Percentiles rank a stretch among this genome's conserved stretches.
phyloP scores from a whole-genome alignment of 2,888 invertebrate genomes.

The Aplocera efformata region DNA sequence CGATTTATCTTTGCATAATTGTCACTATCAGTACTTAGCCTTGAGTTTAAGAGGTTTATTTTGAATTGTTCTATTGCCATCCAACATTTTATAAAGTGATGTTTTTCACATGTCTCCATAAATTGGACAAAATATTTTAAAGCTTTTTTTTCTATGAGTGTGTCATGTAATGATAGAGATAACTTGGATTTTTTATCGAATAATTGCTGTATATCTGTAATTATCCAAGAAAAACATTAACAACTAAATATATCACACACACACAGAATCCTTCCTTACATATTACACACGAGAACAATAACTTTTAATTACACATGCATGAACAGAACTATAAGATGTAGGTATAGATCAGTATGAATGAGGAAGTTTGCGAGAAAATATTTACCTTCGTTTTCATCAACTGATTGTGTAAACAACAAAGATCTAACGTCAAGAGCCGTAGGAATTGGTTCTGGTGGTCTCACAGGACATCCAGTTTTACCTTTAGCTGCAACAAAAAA shows the following conservation, averaged over 20 bases:
- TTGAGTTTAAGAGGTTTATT: conserved; percentile 35
- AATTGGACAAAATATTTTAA: conserved; percentile 92
- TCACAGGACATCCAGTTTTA: conserved; percentile 72
- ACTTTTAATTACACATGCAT: too few relatives aligned
- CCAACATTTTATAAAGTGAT: conserved; percentile 86
- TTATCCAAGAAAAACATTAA: conserved; percentile 6
- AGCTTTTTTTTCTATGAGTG: conserved; percentile 88
- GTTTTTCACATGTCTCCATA: conserved; percentile 87
- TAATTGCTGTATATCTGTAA: conserved; percentile 60
- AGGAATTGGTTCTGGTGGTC: conserved; percentile 62
- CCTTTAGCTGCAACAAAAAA: conserved; percentile 65
- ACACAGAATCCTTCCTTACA: too few relatives aligned
- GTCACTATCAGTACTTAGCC: conserved; percentile 34
- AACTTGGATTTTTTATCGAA: conserved; percentile 82
- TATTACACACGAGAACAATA: too few relatives aligned
- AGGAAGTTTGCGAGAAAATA: conserved; percentile 18
- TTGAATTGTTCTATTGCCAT: conserved; percentile 87
- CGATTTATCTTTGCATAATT: conserved; percentile 49
- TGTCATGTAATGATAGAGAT: conserved; percentile 87
- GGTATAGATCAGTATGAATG: not conserved
- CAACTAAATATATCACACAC: too few relatives aligned
- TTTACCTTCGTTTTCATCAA: conserved; percentile 59
- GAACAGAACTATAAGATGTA: too few relatives aligned
- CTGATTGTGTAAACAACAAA: conserved; percentile 45
- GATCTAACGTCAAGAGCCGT: conserved; percentile 38